Conservation (phyloP, 2,113 vertebrate genomes). For the Ptyas mucosa region DNA sequence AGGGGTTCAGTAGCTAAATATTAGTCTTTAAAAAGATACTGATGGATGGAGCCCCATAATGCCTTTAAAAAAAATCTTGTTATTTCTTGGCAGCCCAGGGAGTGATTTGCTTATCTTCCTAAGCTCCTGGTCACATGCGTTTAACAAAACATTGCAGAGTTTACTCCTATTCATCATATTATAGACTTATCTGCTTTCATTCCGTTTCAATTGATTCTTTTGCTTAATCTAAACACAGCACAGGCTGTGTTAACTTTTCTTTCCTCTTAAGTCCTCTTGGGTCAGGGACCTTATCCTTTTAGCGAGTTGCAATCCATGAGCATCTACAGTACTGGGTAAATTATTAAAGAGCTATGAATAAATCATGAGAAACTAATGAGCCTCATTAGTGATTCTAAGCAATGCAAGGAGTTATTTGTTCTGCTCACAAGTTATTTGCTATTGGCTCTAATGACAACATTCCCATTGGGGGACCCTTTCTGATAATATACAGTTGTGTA, state of each 20-base stretch:
- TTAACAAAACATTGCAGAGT: neutral
- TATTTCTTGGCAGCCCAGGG: neutral
- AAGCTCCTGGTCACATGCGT: neutral
- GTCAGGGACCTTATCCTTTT: constrained; percentile 2
- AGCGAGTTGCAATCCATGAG: neutral
- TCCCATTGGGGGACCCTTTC: constrained; percentile 23
- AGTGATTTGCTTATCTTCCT: neutral
- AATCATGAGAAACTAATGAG: constrained; percentile 35
- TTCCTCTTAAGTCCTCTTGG: neutral
- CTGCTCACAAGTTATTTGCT: constrained; percentile 28
- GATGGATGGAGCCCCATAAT: neutral
- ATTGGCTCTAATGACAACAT: constrained; percentile 42
- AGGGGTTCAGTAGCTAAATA: neutral
- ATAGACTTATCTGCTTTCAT: neutral
- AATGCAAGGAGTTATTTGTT: constrained; percentile 34
- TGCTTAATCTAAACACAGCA: neutral
- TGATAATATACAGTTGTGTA: neutral
- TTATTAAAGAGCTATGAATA: neutral
- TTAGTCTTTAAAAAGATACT: neutral
- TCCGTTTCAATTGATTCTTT: neutral
- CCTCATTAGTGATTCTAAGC: constrained; percentile 43
- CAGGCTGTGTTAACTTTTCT: neutral
- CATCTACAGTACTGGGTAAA: neutral
- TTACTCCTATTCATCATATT: neutral
- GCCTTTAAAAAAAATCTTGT: neutral